These are phyloP conservation scores for Paracanthobrama guichenoti DNA, from an alignment of 2,113 vertebrate genomes.

Conservation along the genomic window DNA sequence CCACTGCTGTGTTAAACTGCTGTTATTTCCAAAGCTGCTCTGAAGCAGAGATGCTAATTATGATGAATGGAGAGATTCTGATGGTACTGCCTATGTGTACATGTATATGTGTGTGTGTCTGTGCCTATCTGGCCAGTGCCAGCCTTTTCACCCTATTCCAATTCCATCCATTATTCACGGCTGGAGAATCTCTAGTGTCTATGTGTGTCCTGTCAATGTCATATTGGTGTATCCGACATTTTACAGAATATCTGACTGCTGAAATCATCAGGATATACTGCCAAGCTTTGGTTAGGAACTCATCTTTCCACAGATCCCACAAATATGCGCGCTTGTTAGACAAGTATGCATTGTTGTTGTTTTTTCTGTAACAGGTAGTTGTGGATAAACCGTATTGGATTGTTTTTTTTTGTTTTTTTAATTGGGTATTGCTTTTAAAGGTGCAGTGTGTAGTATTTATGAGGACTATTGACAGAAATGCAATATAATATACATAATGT, in stretches of 20 bases:
- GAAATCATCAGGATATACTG: neutral
- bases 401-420: neutral
- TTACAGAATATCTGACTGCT: neutral
- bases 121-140: neutral
- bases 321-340: neutral
- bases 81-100: neutral
- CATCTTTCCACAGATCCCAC: neutral
- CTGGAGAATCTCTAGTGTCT: neutral
- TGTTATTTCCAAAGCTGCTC: neutral
- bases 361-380: neutral
- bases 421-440: neutral
- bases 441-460: no score
- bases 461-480: no score
- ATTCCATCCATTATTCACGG: constrained; percentile 11
- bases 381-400: neutral
- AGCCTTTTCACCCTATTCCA: neutral
- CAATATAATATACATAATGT: no score
- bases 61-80: constrained; percentile 40
- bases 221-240: neutral
- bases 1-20: constrained; percentile 17
- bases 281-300: neutral
- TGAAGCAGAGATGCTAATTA: constrained; percentile 35
- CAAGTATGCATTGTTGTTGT: neutral
- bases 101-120: neutral
- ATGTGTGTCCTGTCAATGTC: constrained; percentile 11